Base-by-base conservation (phyloP, 1,140 invertebrate genomes). In the Anthonomus grandis region DNA sequence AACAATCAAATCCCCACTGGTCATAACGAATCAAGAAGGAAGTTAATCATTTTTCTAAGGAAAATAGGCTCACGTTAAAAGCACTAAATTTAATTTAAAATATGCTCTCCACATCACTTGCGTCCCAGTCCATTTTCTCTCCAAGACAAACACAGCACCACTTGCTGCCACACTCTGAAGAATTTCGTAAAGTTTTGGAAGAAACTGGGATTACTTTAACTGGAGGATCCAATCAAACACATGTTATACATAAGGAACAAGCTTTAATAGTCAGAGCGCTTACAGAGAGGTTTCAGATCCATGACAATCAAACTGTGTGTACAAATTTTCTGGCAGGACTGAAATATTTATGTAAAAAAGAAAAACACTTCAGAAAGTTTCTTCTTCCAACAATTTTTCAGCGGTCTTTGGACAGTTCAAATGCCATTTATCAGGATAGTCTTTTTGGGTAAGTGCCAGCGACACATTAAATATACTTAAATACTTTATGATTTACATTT, bases 401-500 rank as follows among this genome's bases (percentile, higher is more conserved):
- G 59, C 62, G 51, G 37, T 21, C 34, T 46, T 68, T 60, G 3
- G 46, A 55, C 4, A 57, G 22, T 21, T 19, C 44, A 10, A 38
- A 13, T 12, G 64, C 21, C 65, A 67, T 55, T 60, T 70, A 12
- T 65, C 76, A 78, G 58, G 75, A 77, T 36, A 76, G 76, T 64
- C 42, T 70, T 37, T 59, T 69, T 52, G 42, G 67, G 58, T 62
- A 58, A 36, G 6, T 18, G n/a, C n/a, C n/a, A n/a, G n/a, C n/a
- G n/a, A n/a, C n/a, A n/a, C n/a, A n/a, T n/a, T n/a, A n/a, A n/a
- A n/a, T n/a, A n/a, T n/a, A n/a, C n/a, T n/a, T n/a, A n/a, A n/a
- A n/a, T n/a, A n/a, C n/a, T n/a, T n/a, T n/a, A n/a, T n/a, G n/a
- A n/a, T n/a, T n/a, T n/a, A n/a, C n/a, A n/a, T n/a, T n/a, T n/a